These are phyloP conservation scores for Oxyura jamaicensis DNA, from an alignment of 2,113 vertebrate species.

Conservation along the genomic window DNA sequence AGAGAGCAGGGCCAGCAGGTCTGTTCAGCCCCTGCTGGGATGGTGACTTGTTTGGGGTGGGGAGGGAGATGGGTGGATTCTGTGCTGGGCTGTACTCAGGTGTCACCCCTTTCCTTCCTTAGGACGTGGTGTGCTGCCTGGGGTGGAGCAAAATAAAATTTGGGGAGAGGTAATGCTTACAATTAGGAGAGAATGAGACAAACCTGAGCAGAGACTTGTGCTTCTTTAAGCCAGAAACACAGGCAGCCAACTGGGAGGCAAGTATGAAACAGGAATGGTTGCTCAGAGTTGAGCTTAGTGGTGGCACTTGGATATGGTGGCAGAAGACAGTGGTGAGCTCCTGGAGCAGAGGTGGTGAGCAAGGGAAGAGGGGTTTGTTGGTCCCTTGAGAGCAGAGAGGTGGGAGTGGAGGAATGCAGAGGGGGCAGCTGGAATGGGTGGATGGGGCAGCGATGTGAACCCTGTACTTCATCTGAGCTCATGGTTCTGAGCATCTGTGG, in stretches of 20 bases:
- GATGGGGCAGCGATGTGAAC: not conserved
- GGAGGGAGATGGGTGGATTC: not conserved
- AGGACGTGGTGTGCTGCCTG: not conserved
- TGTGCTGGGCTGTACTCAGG: not conserved
- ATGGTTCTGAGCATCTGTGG: not conserved
- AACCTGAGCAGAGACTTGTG: not conserved
- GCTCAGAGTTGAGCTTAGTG: not conserved
- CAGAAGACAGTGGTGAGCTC: not conserved
- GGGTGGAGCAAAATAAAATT: not conserved
- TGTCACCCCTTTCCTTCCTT: not conserved
- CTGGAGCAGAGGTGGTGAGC: not conserved
- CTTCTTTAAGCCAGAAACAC: not conserved
- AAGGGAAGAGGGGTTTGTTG: not conserved
- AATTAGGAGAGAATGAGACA: not conserved
- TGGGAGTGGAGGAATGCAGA: not conserved
- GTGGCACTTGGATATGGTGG: not conserved
- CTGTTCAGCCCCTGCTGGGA: not conserved
- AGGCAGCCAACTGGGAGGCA: not conserved
- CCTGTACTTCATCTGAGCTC: not conserved
- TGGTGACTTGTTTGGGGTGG: not conserved
- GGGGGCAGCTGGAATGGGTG: not conserved
- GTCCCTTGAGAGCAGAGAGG: not conserved
- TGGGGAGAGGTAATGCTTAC: not conserved
- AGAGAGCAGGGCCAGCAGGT: not conserved
- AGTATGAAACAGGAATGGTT: fast-evolving